These are phyloP conservation scores for Notiomystis cincta DNA, from an alignment of 2,113 vertebrate genomes.

Conservation along the genomic window DNA sequence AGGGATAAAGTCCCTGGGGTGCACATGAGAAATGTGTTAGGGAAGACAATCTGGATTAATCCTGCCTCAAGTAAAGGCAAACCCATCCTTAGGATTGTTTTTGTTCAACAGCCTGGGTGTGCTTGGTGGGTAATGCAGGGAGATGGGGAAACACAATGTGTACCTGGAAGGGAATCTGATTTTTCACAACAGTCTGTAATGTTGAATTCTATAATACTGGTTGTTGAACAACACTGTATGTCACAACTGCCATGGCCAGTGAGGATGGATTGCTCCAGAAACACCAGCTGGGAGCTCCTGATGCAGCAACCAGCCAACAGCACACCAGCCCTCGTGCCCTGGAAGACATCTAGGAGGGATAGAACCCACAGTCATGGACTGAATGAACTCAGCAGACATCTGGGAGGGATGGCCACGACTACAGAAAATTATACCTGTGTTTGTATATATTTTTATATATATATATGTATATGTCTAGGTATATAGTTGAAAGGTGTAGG, in stretches of 20 bases:
- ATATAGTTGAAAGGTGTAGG: background rate
- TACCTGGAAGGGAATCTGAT: background rate
- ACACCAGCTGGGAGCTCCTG: rapidly evolving
- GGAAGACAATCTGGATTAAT: background rate
- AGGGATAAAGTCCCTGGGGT: background rate
- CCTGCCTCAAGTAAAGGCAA: background rate
- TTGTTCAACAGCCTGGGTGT: background rate
- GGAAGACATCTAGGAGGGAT: background rate
- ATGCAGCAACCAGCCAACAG: background rate
- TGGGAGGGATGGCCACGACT: background rate
- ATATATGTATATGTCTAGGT: background rate
- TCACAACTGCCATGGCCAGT: background rate
- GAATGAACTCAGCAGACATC: background rate
- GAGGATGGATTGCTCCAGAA: background rate
- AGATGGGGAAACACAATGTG: background rate
- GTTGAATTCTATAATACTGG: background rate
- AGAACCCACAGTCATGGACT: background rate
- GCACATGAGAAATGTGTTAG: background rate
- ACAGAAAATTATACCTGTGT: background rate
- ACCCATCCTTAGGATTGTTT: background rate
- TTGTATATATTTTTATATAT: background rate
- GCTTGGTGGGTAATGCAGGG: background rate
- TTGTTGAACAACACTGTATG: background rate
- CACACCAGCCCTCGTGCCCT: background rate
- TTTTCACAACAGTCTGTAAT: background rate